A percentile compares a stretch with the other conserved stretches of the same genome.
phyloP scores from a whole-genome alignment of 2,113 vertebrate species.

The Ochotona curzoniae region DNA sequence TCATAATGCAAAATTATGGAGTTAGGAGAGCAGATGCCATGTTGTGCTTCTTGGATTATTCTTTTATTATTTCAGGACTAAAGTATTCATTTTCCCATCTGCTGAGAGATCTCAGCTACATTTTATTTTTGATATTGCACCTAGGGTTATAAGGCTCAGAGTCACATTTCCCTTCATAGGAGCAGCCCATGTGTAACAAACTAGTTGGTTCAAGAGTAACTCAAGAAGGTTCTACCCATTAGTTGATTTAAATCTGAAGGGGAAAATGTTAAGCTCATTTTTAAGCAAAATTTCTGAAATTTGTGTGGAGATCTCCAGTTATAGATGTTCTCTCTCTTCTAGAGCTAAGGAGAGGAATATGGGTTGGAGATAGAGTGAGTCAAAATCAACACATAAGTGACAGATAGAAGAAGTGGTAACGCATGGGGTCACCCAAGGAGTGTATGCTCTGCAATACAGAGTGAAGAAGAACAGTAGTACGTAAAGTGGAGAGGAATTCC shows the following conservation, averaged over 20 bases:
- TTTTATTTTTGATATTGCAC: not conserved
- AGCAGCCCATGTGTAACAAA: not conserved
- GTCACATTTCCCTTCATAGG: not conserved
- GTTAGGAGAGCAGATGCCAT: not conserved
- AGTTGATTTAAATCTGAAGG: slow-evolving; percentile 10
- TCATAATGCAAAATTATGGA: not conserved
- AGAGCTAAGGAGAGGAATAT: slow-evolving; percentile 14
- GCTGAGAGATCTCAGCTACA: not conserved
- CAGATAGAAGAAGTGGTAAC: not conserved
- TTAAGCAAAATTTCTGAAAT: not conserved
- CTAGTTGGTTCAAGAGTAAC: not conserved
- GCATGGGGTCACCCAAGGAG: not conserved
- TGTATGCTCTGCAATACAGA: not conserved
- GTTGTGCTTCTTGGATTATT: not conserved
- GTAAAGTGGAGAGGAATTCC: not conserved
- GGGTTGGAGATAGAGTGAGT: not conserved
- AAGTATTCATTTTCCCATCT: not conserved
- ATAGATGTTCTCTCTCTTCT: not conserved
- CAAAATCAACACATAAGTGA: not conserved
- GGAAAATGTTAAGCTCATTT: not conserved
- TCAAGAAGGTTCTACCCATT: not conserved
- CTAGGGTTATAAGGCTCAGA: not conserved
- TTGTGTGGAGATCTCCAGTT: not conserved
- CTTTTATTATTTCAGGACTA: not conserved
- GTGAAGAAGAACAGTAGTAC: not conserved